These are phyloP conservation scores for Brachionus rotundiformis DNA, from an alignment of 1,140 invertebrate species.

Conservation along the genomic window DNA sequence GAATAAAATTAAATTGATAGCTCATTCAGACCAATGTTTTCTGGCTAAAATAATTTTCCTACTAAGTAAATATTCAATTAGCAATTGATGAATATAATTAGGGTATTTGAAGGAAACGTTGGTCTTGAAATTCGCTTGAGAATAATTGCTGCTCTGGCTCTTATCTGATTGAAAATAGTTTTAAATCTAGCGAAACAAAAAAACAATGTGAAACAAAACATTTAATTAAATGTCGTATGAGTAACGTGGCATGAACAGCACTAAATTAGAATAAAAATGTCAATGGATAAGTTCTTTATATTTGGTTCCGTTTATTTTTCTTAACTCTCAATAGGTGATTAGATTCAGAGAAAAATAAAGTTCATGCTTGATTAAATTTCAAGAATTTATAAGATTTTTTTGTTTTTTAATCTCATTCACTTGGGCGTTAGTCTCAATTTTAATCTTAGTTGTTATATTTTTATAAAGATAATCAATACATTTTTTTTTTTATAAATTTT, in stretches of 20 bases:
- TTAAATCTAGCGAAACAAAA: background rate
- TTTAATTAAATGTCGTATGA: constrained; percentile 20
- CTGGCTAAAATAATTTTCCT: constrained; percentile 1
- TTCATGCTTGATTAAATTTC: constrained; percentile 44
- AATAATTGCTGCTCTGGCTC: background rate
- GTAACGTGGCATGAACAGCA: constrained; percentile 9
- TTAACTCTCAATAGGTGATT: constrained; percentile 32
- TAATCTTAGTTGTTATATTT: background rate
- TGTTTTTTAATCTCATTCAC: constrained; percentile 6
- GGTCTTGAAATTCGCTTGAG: background rate
- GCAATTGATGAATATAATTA: background rate
- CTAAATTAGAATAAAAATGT: constrained; percentile 2
- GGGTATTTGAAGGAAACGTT: background rate
- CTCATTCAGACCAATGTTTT: background rate
- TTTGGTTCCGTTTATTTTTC: background rate
- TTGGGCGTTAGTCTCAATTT: background rate
- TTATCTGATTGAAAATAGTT: constrained; percentile 35
- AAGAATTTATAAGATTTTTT: constrained; percentile 4
- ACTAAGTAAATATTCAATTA: background rate
- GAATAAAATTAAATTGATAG: background rate
- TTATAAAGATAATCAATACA: background rate
- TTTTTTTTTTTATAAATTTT: background rate
- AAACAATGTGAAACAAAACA: constrained; percentile 23
- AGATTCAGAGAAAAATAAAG: background rate
- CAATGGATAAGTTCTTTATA: background rate